These are phyloP conservation scores for Anguilla rostrata DNA, from an alignment of 2,113 vertebrate genomes.

Conservation along the genomic window DNA sequence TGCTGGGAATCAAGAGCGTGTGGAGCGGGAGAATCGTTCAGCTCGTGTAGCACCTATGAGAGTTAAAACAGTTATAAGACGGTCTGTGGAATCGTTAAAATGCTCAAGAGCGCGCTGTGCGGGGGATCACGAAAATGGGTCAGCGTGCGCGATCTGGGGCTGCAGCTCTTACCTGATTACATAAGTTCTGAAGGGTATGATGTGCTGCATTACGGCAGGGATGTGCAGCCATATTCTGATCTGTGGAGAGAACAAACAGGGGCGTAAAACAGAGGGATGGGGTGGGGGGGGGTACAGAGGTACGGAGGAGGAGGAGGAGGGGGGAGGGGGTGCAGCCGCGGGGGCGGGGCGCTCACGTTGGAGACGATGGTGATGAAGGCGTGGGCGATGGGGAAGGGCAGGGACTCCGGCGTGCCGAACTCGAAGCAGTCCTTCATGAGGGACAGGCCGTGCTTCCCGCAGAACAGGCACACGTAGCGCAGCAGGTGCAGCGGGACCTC, in stretches of 20 bases:
- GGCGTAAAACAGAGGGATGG: neutral
- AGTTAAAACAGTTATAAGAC: no score
- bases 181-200: conserved; percentile 96
- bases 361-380: conserved; percentile 99
- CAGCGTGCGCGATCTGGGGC: neutral
- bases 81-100: no score
- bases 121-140: no score
- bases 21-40: no score
- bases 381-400: conserved; percentile 95
- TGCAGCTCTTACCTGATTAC: conserved; percentile 89
- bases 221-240: conserved; percentile 99
- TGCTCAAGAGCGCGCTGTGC: no score
- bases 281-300: neutral
- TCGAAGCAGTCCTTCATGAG: conserved; percentile 99
- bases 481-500: conserved; percentile 98
- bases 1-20: no score
- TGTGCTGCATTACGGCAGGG: conserved; percentile 98
- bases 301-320: neutral
- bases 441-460: conserved; percentile 95
- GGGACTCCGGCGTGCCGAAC: conserved; percentile 86
- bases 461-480: conserved; percentile 97
- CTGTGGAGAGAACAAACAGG: conserved; percentile 66
- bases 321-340: no score
- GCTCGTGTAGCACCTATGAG: no score
- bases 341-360: conserved; percentile 82